Conservation (phyloP, 2,113 vertebrate genomes). For the Chamaea fasciata region DNA sequence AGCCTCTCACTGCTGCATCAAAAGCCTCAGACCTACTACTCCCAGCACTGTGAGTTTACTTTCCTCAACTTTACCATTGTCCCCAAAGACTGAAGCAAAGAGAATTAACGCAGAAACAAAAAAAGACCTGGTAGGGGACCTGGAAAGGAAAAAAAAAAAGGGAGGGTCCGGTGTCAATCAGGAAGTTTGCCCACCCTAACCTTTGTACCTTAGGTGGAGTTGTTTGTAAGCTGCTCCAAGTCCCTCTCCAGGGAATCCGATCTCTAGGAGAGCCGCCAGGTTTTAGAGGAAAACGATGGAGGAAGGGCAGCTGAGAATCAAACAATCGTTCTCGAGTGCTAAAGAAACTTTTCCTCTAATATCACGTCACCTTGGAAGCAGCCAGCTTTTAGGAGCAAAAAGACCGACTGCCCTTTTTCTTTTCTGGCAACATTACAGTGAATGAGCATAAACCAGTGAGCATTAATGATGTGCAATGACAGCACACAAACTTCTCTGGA, state of each 20-base stretch:
- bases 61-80: not conserved
- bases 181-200: constrained; percentile 52
- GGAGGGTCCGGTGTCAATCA: not conserved
- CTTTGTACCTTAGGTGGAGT: constrained; percentile 60
- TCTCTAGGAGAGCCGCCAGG: not conserved
- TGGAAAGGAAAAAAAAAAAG: not conserved
- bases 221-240: constrained; percentile 5
- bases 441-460: constrained; percentile 4
- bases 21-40: not conserved
- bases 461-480: constrained; percentile 39
- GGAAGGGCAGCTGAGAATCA: constrained; percentile 24
- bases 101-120: not conserved
- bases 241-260: constrained; percentile 19
- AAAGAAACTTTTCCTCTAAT: not conserved
- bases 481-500: constrained; percentile 42
- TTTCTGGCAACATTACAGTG: constrained; percentile 35
- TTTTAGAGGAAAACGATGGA: not conserved
- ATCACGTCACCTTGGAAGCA: constrained; percentile 8
- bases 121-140: not conserved
- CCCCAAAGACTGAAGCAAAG: not conserved
- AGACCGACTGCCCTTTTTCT: not conserved
- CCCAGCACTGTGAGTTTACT: not conserved
- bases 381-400: not conserved
- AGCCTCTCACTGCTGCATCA: not conserved
- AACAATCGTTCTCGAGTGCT: not conserved